phyloP scores from a whole-genome alignment of 2,113 vertebrate species.

The Hemibagrus wyckioides region DNA sequence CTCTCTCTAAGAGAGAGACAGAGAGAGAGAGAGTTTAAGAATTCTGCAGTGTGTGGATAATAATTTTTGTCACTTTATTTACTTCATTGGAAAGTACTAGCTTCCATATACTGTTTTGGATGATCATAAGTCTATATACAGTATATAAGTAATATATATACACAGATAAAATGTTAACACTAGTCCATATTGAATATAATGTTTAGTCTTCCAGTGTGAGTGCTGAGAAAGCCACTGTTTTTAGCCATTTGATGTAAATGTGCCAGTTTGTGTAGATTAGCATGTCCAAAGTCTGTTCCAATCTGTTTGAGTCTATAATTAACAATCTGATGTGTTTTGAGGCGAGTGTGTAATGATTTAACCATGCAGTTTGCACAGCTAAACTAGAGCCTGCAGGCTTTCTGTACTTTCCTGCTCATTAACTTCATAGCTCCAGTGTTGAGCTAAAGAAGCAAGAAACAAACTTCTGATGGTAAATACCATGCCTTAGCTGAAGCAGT shows the following conservation, averaged over 20 bases:
- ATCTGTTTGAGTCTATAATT: background rate
- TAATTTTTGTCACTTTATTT: background rate
- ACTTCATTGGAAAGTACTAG: background rate
- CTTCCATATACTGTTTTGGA: background rate
- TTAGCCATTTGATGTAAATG: background rate
- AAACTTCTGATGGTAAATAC: background rate
- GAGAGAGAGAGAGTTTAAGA: background rate
- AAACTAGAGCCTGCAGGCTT: background rate
- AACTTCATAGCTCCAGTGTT: background rate
- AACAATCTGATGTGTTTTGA: background rate
- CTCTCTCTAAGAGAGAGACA: background rate
- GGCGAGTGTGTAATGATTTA: background rate
- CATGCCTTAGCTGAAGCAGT: background rate
- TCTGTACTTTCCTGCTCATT: background rate
- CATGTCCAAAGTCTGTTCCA: background rate
- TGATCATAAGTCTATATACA: background rate
- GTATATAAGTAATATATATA: background rate
- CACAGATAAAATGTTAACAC: background rate
- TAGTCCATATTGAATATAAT: background rate
- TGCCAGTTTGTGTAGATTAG: background rate
- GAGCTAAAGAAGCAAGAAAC: slow-evolving; percentile 1
- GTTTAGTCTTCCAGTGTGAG: background rate
- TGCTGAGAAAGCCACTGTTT: background rate
- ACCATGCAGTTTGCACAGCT: background rate
- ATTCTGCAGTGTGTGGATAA: background rate